Conservation (phyloP, 2,797 vertebrate genomes). For the Scarus forsteni region DNA sequence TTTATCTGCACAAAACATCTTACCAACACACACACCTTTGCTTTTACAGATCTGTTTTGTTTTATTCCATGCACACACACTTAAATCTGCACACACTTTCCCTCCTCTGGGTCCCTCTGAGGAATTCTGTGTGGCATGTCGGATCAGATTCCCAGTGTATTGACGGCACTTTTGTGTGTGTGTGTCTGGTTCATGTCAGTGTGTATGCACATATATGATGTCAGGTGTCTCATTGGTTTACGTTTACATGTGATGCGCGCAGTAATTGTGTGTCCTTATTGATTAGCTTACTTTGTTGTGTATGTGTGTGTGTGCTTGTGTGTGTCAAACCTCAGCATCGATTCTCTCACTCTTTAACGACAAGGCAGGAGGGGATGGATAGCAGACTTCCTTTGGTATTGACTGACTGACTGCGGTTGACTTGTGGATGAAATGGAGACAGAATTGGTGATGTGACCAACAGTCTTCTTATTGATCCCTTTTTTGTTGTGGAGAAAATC, state of each 20-base stretch:
- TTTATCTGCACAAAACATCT: neutral
- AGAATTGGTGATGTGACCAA: constrained; percentile 66
- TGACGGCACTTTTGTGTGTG: constrained; percentile 46
- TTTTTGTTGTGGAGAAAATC: constrained; percentile 60
- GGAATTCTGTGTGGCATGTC: constrained; percentile 49
- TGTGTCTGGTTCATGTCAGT: constrained; percentile 31
- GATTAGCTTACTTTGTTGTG: constrained; percentile 42
- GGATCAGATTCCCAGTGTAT: constrained; percentile 63
- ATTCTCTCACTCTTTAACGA: constrained; percentile 76
- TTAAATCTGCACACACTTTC: constrained; percentile 11
- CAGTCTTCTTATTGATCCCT: constrained; percentile 67
- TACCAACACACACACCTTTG: constrained; percentile 2
- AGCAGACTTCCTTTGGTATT: constrained; percentile 70
- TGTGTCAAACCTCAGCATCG: constrained; percentile 58
- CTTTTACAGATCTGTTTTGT: neutral
- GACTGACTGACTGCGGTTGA: constrained; percentile 70
- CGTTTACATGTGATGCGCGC: constrained; percentile 46
- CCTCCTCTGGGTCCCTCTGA: constrained; percentile 40
- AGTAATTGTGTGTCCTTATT: constrained; percentile 50
- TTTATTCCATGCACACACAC: neutral
- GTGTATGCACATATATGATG: constrained; percentile 33
- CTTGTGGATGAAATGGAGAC: constrained; percentile 75
- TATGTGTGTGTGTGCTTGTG: constrained; percentile 14
- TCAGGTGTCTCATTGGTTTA: constrained; percentile 61
- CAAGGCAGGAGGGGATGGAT: constrained; percentile 61